A percentile compares a stretch with the other conserved stretches of the same genome.
phyloP scores from a whole-genome alignment of 2,113 vertebrate species.

The Platycercus adscitus region DNA sequence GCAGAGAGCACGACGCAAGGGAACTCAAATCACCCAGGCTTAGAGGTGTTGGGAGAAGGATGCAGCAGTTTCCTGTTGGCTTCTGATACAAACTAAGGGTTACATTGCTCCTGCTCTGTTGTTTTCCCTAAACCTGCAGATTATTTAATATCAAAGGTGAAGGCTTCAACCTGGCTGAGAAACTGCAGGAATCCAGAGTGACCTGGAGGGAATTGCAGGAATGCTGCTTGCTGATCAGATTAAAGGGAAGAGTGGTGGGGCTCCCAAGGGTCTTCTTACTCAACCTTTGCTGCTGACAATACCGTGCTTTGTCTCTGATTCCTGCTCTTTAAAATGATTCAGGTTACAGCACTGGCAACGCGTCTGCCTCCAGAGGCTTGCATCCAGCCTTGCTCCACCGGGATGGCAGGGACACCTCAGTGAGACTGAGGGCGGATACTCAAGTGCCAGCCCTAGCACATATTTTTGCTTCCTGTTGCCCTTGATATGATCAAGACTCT shows the following conservation, averaged over 20 bases:
- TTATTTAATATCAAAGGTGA: conserved; percentile 64
- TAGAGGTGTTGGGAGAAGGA: background rate
- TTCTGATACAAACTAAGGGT: conserved; percentile 25
- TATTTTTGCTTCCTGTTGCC: background rate
- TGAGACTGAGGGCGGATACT: background rate
- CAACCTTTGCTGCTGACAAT: conserved; percentile 50
- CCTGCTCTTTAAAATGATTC: conserved; percentile 33
- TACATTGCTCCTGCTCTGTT: background rate
- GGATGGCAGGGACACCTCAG: background rate
- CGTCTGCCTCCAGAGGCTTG: background rate
- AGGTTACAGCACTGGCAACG: background rate
- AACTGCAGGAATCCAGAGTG: conserved; percentile 64
- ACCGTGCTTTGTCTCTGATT: conserved; percentile 56
- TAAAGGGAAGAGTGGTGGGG: conserved; percentile 59
- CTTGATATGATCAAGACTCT: background rate
- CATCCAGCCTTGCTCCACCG: background rate
- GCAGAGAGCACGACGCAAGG: background rate
- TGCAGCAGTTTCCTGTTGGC: background rate
- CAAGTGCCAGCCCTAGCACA: background rate
- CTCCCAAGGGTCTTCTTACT: conserved; percentile 71
- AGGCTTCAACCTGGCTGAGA: conserved; percentile 68
- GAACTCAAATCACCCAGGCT: background rate
- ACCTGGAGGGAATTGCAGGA: conserved; percentile 68
- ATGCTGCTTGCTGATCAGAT: conserved; percentile 69
- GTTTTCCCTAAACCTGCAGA: conserved; percentile 11